phyloP scores from a whole-genome alignment of 2,888 invertebrate species.

The Teleogryllus oceanicus region DNA sequence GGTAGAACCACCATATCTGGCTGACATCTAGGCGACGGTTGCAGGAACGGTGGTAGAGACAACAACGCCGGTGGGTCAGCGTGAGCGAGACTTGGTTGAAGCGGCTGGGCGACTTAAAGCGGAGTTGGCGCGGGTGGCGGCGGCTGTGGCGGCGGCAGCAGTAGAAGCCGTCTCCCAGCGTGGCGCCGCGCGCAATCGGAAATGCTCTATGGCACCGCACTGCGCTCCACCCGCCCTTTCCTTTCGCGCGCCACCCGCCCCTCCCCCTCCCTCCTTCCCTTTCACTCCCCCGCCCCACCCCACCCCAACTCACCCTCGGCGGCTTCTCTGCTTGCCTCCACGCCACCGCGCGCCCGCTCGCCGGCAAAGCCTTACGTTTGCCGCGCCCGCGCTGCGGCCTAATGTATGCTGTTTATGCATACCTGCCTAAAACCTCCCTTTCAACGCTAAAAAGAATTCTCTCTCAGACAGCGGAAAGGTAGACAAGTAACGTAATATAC shows the following conservation, averaged over 20 bases:
- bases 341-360: neutral
- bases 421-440: neutral
- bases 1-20: no score
- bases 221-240: neutral
- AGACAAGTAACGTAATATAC: neutral
- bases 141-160: no score
- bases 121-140: no score
- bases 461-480: conserved; percentile 1
- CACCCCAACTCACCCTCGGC: neutral
- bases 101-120: no score
- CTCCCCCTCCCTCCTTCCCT: neutral
- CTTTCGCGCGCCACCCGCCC: neutral
- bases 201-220: neutral
- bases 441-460: conserved; percentile 10
- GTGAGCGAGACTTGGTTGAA: no score
- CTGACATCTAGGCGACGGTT: no score
- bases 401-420: conserved; percentile 10
- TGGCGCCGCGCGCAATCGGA: no score
- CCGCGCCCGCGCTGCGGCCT: neutral
- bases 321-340: neutral
- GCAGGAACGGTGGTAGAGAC: no score
- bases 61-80: no score
- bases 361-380: neutral
- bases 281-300: neutral
- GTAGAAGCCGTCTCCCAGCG: no score